These are phyloP conservation scores for Chromis chromis DNA, from an alignment of 2,797 vertebrate species.

Conservation along the genomic window DNA sequence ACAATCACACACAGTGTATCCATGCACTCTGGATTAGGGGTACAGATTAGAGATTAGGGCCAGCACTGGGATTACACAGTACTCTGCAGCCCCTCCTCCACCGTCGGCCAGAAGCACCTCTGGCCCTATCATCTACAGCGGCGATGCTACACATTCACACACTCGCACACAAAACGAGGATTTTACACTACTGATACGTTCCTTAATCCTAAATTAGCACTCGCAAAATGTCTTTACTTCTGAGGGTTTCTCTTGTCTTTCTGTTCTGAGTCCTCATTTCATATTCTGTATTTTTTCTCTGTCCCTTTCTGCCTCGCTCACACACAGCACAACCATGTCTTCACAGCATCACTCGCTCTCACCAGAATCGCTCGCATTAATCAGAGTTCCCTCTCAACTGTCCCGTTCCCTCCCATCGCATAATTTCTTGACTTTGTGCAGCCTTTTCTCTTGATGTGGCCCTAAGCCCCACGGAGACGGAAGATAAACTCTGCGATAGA, in stretches of 20 bases:
- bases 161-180: conserved; percentile 3
- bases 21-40: conserved; percentile 78
- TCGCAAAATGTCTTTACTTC: conserved; percentile 35
- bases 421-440: conserved; percentile 23
- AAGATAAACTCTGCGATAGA: conserved; percentile 32
- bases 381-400: conserved; percentile 31
- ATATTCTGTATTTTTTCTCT: conserved; percentile 17
- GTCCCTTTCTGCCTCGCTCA: background rate
- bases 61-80: conserved; percentile 80
- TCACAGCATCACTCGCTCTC: conserved; percentile 21
- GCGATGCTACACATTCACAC: conserved; percentile 36
- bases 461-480: conserved; percentile 8
- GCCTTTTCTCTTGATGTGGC: conserved; percentile 19
- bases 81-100: conserved; percentile 69
- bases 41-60: conserved; percentile 86
- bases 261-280: conserved; percentile 7
- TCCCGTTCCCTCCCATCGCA: conserved; percentile 27
- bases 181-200: conserved; percentile 48
- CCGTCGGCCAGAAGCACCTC: conserved; percentile 60
- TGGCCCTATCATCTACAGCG: conserved; percentile 61
- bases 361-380: conserved; percentile 26
- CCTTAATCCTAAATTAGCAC: conserved; percentile 61
- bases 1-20: conserved; percentile 53
- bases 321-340: conserved; percentile 14
- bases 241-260: conserved; percentile 43